These are phyloP conservation scores for Chelonoidis abingdonii DNA, from an alignment of 2,113 vertebrate genomes.

Conservation along the genomic window DNA sequence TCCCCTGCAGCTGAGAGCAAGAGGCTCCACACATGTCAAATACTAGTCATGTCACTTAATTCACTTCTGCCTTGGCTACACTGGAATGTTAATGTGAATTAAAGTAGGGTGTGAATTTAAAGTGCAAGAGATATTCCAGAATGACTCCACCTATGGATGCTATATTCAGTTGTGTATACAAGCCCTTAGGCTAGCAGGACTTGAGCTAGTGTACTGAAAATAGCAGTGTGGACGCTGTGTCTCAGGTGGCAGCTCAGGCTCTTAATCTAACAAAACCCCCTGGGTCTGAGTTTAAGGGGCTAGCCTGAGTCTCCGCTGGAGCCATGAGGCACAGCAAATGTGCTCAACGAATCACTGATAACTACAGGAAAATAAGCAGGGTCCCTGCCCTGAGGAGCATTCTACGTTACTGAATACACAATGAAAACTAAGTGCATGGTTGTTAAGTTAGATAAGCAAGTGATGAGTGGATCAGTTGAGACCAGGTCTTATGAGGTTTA, in stretches of 20 bases:
- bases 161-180: not conserved
- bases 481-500: not conserved
- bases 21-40: not conserved
- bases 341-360: not conserved
- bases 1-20: not conserved
- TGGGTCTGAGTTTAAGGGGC: not conserved
- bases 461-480: not conserved
- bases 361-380: no score
- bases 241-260: not conserved
- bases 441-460: no score
- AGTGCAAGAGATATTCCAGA: not conserved
- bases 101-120: not conserved
- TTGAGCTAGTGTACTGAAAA: not conserved
- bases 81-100: not conserved
- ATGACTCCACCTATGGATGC: not conserved
- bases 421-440: no score
- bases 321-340: not conserved
- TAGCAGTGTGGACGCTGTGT: not conserved
- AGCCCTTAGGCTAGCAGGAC: not conserved
- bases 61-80: no score
- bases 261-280: not conserved
- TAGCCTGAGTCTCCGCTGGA: not conserved
- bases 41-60: not conserved
- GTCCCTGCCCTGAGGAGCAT: no score
- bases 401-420: no score